phyloP scores from a whole-genome alignment of 2,113 vertebrate genomes.

The Odontophorus gujanensis region DNA sequence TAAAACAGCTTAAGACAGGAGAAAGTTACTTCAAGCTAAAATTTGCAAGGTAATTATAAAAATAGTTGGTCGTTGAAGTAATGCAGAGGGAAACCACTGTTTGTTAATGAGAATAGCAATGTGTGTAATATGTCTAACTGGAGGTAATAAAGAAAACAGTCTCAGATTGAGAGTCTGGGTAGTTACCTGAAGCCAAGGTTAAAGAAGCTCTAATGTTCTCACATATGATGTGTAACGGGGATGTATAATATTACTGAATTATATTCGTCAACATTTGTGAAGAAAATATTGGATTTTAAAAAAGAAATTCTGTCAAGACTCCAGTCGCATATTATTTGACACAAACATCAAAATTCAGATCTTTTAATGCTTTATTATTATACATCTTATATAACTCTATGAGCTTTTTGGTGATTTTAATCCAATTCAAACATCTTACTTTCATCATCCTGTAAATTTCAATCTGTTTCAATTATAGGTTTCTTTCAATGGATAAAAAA shows the following conservation, averaged over 20 bases:
- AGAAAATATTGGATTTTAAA: not conserved
- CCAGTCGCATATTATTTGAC: not conserved
- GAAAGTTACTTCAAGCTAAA: conserved; percentile 41
- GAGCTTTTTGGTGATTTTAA: conserved; percentile 11
- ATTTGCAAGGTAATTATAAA: conserved; percentile 52
- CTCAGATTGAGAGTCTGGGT: conserved; percentile 23
- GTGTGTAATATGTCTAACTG: conserved; percentile 60
- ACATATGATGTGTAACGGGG: not conserved
- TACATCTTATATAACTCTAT: not conserved
- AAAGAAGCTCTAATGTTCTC: not conserved
- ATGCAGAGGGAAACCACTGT: conserved; percentile 39
- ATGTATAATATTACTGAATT: not conserved
- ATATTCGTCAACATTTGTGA: not conserved
- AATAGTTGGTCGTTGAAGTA: conserved; percentile 55
- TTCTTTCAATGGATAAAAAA: conserved; percentile 52
- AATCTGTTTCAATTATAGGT: not conserved
- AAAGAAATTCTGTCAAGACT: not conserved
- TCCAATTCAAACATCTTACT: conserved; percentile 30
- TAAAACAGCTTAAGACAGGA: conserved; percentile 8
- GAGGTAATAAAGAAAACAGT: conserved; percentile 47
- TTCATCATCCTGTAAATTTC: conserved; percentile 6
- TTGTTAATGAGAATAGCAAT: conserved; percentile 53
- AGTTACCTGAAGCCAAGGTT: not conserved
- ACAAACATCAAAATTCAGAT: not conserved
- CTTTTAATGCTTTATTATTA: not conserved